phyloP scores from a whole-genome alignment of 1,140 invertebrate species.

The Pseudomyrmex cubaensis region DNA sequence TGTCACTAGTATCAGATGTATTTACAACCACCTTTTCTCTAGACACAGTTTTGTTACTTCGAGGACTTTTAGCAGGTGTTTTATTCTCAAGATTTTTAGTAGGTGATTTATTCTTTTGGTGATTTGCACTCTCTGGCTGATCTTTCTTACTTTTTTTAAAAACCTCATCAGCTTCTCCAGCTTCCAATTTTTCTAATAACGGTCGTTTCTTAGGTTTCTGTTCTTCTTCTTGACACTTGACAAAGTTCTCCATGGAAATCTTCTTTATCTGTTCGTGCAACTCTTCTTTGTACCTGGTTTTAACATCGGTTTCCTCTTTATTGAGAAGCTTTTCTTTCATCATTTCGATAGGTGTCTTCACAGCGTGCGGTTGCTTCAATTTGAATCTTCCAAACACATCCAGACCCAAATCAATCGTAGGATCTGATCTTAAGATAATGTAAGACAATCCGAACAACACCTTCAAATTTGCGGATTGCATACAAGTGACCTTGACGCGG shows the following conservation, averaged over 20 bases:
- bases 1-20: background rate
- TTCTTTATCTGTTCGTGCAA: constrained; percentile 76
- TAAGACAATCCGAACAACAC: constrained; percentile 81
- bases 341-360: constrained; percentile 63
- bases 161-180: constrained; percentile 74
- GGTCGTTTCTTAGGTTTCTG: constrained; percentile 70
- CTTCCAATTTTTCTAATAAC: constrained; percentile 77
- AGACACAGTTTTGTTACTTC: constrained; percentile 72
- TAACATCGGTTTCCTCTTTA: constrained; percentile 63
- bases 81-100: background rate
- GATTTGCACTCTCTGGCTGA: background rate
- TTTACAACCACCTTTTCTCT: too few relatives aligned
- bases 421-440: constrained; percentile 79
- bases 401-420: constrained; percentile 76
- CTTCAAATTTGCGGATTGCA: constrained; percentile 82
- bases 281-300: constrained; percentile 74
- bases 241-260: constrained; percentile 70
- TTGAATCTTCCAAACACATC: constrained; percentile 83
- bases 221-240: constrained; percentile 74
- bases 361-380: constrained; percentile 73
- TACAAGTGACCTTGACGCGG: constrained; percentile 81
- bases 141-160: constrained; percentile 63
- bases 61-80: constrained; percentile 68
- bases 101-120: background rate
- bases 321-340: constrained; percentile 80